A percentile compares a stretch with the other conserved stretches of the same genome.
These are phyloP conservation scores for Pluvialis apricaria DNA, from an alignment of 2,113 vertebrate species.

Conservation along the genomic window DNA sequence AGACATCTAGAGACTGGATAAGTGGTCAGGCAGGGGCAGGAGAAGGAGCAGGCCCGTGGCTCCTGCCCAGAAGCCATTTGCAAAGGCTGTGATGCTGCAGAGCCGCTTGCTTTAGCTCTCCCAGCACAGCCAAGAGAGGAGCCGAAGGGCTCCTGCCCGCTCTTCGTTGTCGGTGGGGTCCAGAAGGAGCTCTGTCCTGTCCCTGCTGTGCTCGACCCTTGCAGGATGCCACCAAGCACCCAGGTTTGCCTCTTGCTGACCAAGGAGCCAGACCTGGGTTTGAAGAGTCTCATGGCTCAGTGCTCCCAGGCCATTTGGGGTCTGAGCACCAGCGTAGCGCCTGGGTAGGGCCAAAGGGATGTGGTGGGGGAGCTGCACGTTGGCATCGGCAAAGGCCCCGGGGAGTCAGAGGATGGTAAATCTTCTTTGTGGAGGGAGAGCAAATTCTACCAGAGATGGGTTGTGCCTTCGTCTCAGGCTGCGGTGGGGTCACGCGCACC, in stretches of 20 bases:
- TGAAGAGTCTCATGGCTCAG: neutral
- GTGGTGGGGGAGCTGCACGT: neutral
- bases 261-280: neutral
- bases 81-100: neutral
- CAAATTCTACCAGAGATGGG: neutral
- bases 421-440: neutral
- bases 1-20: neutral
- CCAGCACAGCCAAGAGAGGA: neutral
- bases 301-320: fast-evolving
- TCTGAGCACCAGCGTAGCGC: neutral
- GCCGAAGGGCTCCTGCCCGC: neutral
- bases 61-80: neutral
- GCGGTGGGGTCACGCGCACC: fast-evolving
- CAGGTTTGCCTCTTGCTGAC: neutral
- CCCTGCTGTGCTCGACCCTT: fast-evolving
- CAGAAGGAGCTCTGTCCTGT: neutral
- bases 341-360: neutral
- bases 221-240: neutral
- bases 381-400: neutral
- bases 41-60: neutral
- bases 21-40: neutral
- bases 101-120: neutral
- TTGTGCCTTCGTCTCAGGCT: neutral
- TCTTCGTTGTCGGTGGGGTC: neutral
- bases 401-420: neutral